These are phyloP conservation scores for Plestiodon gilberti DNA, from an alignment of 2,113 vertebrate species.

Conservation along the genomic window DNA sequence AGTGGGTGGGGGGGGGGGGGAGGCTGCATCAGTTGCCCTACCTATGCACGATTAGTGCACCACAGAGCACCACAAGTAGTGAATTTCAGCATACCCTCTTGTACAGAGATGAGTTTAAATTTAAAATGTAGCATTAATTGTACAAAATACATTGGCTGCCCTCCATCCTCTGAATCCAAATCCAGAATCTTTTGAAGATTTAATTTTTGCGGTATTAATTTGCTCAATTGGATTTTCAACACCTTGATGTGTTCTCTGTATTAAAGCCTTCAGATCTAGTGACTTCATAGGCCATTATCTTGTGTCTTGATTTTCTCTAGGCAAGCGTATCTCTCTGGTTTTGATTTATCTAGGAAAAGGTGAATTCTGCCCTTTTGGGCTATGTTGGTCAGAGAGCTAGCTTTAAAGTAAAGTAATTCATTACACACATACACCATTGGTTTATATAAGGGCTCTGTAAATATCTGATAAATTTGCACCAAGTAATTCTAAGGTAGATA, in stretches of 20 bases:
- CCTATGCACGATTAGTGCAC: neutral
- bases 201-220: neutral
- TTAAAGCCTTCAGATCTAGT: neutral
- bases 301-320: neutral
- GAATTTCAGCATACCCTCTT: neutral
- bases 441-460: neutral
- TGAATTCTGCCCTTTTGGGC: neutral
- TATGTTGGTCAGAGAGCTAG: neutral
- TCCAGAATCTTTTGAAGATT: neutral
- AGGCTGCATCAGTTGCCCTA: neutral
- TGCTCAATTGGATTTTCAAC: neutral
- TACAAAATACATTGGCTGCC: neutral
- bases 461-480: neutral
- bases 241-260: neutral
- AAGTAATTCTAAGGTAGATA: neutral
- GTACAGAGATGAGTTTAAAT: neutral
- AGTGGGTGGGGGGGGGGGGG: neutral
- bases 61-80: neutral
- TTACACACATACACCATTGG: neutral
- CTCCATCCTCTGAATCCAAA: neutral
- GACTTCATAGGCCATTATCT: neutral
- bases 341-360: neutral
- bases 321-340: neutral
- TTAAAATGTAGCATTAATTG: slow-evolving; percentile 10
- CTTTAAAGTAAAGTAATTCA: neutral